Conservation (phyloP, 2,888 invertebrate species). For the Meganola albula region DNA sequence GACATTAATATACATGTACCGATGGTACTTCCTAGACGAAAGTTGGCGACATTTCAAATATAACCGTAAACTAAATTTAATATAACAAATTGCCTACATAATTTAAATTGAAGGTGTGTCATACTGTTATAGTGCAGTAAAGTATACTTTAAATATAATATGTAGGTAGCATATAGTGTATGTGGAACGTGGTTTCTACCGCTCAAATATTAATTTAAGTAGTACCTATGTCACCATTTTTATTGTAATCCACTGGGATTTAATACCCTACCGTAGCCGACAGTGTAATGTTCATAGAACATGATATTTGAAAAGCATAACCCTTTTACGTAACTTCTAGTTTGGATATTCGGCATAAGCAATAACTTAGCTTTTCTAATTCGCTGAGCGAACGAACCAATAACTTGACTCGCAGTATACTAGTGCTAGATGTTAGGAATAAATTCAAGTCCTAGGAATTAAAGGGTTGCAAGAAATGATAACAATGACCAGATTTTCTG, state of each 20-base stretch:
- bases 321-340: constrained; percentile 39
- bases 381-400: constrained; percentile 30
- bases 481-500: constrained; percentile 27
- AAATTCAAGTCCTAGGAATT: too few relatives aligned
- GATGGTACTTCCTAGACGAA: constrained; percentile 47
- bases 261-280: constrained; percentile 11
- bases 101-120: constrained; percentile 35
- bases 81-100: constrained; percentile 41
- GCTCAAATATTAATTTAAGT: constrained; percentile 19
- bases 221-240: constrained; percentile 7
- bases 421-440: too few relatives aligned
- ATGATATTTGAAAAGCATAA: constrained; percentile 34
- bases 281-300: constrained; percentile 27
- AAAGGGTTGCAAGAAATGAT: neutral
- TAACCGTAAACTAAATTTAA: constrained; percentile 48
- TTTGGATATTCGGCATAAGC: constrained; percentile 22
- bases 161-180: too few relatives aligned
- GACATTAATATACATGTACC: constrained; percentile 59
- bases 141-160: too few relatives aligned
- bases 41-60: constrained; percentile 66
- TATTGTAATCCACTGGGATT: constrained; percentile 6
- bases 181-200: too few relatives aligned
- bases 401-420: too few relatives aligned
- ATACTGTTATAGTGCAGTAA: constrained; percentile 15
- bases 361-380: constrained; percentile 29